Evolutionary conservation across 2,888 invertebrate species (phyloP).

Genomic region (Eilema sororculum): DNA sequence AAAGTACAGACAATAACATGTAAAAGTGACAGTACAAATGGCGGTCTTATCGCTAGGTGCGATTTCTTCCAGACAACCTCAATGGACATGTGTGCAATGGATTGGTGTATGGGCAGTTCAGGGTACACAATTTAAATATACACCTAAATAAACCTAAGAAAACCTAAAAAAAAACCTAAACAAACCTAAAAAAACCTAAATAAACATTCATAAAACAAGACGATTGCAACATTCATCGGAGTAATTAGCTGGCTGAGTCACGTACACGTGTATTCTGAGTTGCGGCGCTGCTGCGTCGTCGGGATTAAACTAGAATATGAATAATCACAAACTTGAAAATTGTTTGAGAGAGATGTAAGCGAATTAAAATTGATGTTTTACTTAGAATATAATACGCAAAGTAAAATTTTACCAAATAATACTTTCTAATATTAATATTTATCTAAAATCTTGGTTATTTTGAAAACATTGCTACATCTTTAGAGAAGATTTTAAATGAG

Average conservation of each 20-base stretch:
- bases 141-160: too few relatives aligned
- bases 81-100: too few relatives aligned
- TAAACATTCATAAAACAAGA: slow-evolving; percentile 8
- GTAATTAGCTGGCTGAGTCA: slow-evolving; percentile 32
- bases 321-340: slow-evolving; percentile 28
- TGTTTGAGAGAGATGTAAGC: slow-evolving; percentile 13
- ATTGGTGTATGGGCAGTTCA: too few relatives aligned
- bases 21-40: too few relatives aligned
- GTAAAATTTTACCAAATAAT: neutral
- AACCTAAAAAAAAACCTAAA: too few relatives aligned
- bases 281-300: slow-evolving; percentile 11
- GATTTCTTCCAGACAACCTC: too few relatives aligned
- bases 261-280: slow-evolving; percentile 32
- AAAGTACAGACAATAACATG: too few relatives aligned
- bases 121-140: too few relatives aligned
- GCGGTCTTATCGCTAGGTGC: too few relatives aligned
- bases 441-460: too few relatives aligned
- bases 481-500: neutral
- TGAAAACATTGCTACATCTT: too few relatives aligned
- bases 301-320: slow-evolving; percentile 32
- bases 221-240: slow-evolving; percentile 16
- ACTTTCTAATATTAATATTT: too few relatives aligned
- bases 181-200: neutral
- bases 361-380: slow-evolving; percentile 18
- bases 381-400: neutral